Evolutionary conservation across 2,888 invertebrate genomes (phyloP).

Genomic region (Drosophila mercatorum): DNA sequence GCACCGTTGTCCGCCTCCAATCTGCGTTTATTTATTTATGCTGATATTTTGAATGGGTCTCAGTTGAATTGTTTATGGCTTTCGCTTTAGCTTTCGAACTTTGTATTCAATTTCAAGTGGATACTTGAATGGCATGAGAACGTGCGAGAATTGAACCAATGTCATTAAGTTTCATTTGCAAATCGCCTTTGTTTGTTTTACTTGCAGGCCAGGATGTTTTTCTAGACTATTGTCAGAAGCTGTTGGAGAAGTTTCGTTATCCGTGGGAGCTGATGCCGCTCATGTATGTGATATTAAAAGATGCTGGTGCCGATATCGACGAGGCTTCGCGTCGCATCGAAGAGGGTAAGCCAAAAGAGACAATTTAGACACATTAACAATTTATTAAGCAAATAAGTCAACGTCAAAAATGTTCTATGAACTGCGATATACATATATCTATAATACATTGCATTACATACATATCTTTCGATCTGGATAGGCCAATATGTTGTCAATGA

Average conservation of each 20-base stretch:
- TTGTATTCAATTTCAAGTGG: slow-evolving; percentile 42
- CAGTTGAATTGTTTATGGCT: slow-evolving; percentile 37
- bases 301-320: slow-evolving; percentile 90
- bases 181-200: slow-evolving; percentile 45
- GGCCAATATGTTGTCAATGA: slow-evolving; percentile 91
- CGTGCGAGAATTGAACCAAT: neutral
- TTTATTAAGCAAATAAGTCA: neutral
- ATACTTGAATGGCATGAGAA: slow-evolving; percentile 14
- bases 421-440: slow-evolving; percentile 9
- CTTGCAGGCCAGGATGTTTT: slow-evolving; percentile 86
- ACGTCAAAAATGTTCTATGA: neutral
- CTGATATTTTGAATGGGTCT: slow-evolving; percentile 11
- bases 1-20: slow-evolving; percentile 9
- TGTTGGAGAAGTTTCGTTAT: slow-evolving; percentile 91
- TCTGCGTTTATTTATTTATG: slow-evolving; percentile 34
- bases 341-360: slow-evolving; percentile 87
- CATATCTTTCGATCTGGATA: slow-evolving; percentile 77
- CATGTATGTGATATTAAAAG: slow-evolving; percentile 92
- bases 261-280: slow-evolving; percentile 93
- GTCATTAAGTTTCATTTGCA: slow-evolving; percentile 28
- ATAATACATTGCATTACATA: slow-evolving; percentile 18
- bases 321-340: slow-evolving; percentile 91
- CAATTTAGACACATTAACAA: neutral
- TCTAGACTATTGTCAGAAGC: slow-evolving; percentile 90
- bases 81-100: slow-evolving; percentile 2